phyloP scores from a whole-genome alignment of 2,113 vertebrate genomes.

The Pelusios castaneus region DNA sequence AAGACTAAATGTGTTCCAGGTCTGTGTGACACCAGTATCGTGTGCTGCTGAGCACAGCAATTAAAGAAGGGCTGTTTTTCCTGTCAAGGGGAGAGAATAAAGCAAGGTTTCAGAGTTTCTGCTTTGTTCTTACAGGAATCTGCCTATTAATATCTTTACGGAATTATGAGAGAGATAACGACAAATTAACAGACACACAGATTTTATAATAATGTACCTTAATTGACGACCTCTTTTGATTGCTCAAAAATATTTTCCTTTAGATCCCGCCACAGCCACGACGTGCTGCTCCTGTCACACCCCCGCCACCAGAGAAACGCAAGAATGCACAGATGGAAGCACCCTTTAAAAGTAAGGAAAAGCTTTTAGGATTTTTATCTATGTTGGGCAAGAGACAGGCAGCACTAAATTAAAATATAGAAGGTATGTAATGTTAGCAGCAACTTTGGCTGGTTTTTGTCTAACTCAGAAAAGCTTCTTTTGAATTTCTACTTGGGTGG shows the following conservation, averaged over 20 bases:
- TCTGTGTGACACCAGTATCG: conserved; percentile 11
- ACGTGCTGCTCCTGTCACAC: conserved; percentile 86
- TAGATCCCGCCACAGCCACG: conserved; percentile 89
- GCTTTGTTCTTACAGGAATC: conserved; percentile 65
- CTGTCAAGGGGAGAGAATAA: conserved; percentile 55
- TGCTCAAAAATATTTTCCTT: conserved; percentile 50
- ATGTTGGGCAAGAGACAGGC: accelerated
- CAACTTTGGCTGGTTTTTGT: not conserved
- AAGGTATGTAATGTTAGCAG: accelerated
- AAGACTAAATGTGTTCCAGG: conserved; percentile 64
- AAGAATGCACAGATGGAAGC: conserved; percentile 73
- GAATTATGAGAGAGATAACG: conserved; percentile 29
- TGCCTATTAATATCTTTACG: conserved; percentile 16
- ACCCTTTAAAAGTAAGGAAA: conserved; percentile 75
- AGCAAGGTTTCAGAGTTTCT: conserved; percentile 35
- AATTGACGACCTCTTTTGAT: conserved; percentile 44
- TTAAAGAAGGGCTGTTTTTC: conserved; percentile 69
- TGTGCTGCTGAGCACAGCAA: conserved; percentile 61
- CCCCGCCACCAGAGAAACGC: conserved; percentile 92
- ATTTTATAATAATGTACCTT: conserved; percentile 9
- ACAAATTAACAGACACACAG: conserved; percentile 4
- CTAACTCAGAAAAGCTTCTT: not conserved
- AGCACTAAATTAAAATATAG: not conserved
- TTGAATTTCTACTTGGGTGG: not conserved
- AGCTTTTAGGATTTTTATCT: not conserved